Percentiles rank a stretch among this genome's conserved stretches.
These are phyloP conservation scores for Anolis apletophallus DNA, from an alignment of 2,797 vertebrate genomes.

Conservation along the genomic window DNA sequence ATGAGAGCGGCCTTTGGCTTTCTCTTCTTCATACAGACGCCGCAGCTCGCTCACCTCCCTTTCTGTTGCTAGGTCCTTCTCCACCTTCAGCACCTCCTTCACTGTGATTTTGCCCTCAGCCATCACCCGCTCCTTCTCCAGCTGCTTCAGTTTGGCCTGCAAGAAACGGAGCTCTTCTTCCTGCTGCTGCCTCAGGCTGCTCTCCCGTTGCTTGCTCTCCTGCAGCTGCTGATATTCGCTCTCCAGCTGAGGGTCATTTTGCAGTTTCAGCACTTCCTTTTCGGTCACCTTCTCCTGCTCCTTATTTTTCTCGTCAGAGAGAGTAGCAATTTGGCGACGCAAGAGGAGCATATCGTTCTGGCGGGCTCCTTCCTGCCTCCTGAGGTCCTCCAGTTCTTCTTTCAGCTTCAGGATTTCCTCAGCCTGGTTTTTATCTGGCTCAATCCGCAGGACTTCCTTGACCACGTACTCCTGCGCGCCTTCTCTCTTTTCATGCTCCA, in stretches of 20 bases:
- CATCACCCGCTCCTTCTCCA: constrained; percentile 93
- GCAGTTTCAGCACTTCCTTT: constrained; percentile 92
- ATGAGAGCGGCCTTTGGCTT: constrained; percentile 81
- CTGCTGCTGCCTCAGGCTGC: constrained; percentile 80
- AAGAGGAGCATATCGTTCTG: constrained; percentile 88
- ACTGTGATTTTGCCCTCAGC: constrained; percentile 95
- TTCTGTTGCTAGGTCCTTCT: constrained; percentile 88
- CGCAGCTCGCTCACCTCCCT: constrained; percentile 90
- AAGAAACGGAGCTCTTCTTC: constrained; percentile 93
- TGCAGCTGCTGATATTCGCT: constrained; percentile 85
- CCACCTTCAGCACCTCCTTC: constrained; percentile 96
- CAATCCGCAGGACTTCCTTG: constrained; percentile 95
- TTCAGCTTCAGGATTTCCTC: constrained; percentile 89
- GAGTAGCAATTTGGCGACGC: constrained; percentile 84
- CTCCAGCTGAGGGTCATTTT: constrained; percentile 93
- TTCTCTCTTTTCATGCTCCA: constrained; percentile 88
- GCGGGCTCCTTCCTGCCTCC: constrained; percentile 85
- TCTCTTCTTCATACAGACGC: constrained; percentile 90
- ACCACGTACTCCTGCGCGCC: constrained; percentile 93
- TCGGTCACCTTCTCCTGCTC: constrained; percentile 91
- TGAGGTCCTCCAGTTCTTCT: constrained; percentile 90
- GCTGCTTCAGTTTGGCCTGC: constrained; percentile 87
- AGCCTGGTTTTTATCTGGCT: constrained; percentile 89
- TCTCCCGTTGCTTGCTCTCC: constrained; percentile 86
- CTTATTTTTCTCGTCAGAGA: constrained; percentile 87